Evolutionary conservation across 1,140 invertebrate species (phyloP), one percentile per base, ranked within the genome.

Genomic region (Drepana arcuata): DNA sequence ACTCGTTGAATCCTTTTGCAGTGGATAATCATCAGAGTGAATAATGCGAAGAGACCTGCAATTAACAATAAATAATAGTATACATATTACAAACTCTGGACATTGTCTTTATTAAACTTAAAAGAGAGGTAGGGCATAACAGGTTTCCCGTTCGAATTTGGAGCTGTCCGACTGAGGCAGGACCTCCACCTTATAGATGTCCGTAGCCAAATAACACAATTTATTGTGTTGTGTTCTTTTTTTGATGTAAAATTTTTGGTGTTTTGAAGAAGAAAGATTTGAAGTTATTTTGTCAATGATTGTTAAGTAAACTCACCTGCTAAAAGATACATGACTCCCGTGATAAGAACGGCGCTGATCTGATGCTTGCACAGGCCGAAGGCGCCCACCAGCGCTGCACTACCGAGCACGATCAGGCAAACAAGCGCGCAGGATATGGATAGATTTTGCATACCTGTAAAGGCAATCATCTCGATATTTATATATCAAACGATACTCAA

Each of bases 361-460:
- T 95, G 94, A 59, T 93, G 91, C 66, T 93, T 89, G 54, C 92
- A 89, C 2, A 96, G 87, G 5, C 94, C 93, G 64, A 95, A 95
- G 29, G 91, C 87, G 33, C 94, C 94, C 1, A 95, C 90, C 4
- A 95, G 74, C 2, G 93, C 92, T 1, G 93, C 92, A 45, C 90
- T 91, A 11, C 91, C 91, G 34, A 96, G 65, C 9, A 96, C 89
- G 49, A 96, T 95, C 14, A 95, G 86, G 59, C 93, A 94, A 1
- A 96, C 94, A 44, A 96, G 84, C 11, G 93, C 92, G 73, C 94
- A 96, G 6, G 94, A 95, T 72, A 96, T 95, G 31, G 93, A 95
- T 44, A 95, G 80, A 75, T 96, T 96, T 77, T 95, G 93, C 94
- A 96, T 96, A 64, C 94, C 94, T 96, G 71, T n/a, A n/a, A n/a